phyloP scores from a whole-genome alignment of 2,888 invertebrate genomes.

The Lycocerus yunnanus region DNA sequence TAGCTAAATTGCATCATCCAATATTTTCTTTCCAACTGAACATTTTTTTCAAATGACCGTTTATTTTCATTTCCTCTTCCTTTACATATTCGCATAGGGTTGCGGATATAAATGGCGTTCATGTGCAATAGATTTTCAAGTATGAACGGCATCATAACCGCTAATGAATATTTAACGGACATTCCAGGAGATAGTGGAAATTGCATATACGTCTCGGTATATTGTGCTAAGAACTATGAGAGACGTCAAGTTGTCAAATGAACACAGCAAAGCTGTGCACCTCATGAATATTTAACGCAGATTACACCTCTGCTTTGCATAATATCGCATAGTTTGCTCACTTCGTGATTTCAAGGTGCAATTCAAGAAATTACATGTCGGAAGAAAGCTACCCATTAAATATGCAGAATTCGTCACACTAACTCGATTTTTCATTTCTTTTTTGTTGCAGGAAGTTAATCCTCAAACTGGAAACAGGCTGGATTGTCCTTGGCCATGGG shows the following conservation, averaged over 20 bases:
- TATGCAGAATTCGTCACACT: not conserved
- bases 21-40: too few relatives aligned
- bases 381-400: not conserved
- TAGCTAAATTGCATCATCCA: too few relatives aligned
- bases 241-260: conserved; percentile 15
- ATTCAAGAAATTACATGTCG: not conserved
- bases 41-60: not conserved
- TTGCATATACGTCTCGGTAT: not conserved
- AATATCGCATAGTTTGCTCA: conserved; percentile 11
- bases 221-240: not conserved
- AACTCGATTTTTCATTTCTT: not conserved
- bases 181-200: not conserved
- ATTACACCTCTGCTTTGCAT: conserved; percentile 10
- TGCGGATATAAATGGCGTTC: not conserved
- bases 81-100: too few relatives aligned
- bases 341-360: conserved; percentile 1
- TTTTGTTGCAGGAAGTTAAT: conserved; percentile 58
- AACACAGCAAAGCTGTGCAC: conserved; percentile 13
- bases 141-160: not conserved
- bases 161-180: conserved; percentile 2
- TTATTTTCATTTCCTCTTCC: not conserved
- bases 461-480: conserved; percentile 67
- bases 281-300: conserved; percentile 14
- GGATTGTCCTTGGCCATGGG: conserved; percentile 61
- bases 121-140: not conserved